phyloP scores from a whole-genome alignment of 1,140 invertebrate species.

The Dolichoris vasculosae region DNA sequence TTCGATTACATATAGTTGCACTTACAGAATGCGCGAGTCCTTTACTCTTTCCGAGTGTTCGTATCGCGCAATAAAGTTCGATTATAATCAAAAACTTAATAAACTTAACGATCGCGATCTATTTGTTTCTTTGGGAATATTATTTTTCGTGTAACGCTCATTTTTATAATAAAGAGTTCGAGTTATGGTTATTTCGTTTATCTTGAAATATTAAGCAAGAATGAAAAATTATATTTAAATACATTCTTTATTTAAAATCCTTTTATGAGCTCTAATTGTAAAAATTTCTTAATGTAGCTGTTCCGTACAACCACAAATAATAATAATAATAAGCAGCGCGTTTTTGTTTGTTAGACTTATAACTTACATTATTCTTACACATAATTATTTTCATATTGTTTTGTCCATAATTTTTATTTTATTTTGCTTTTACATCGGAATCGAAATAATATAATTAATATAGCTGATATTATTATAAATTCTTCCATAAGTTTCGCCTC shows the following conservation, averaged over 20 bases:
- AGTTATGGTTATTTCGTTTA: not conserved
- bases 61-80: slow-evolving; percentile 23
- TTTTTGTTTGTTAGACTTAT: not conserved
- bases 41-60: not conserved
- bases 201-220: not conserved
- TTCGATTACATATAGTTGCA: slow-evolving; percentile 18
- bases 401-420: not conserved
- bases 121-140: slow-evolving; percentile 2
- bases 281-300: not conserved
- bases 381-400: not conserved
- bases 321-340: too few species aligned
- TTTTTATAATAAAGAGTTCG: not conserved
- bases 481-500: too few species aligned
- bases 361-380: not conserved
- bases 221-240: not conserved
- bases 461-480: not conserved
- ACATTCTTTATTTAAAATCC: not conserved
- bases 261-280: not conserved
- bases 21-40: not conserved
- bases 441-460: not conserved
- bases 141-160: not conserved
- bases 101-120: not conserved
- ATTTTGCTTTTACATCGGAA: not conserved
- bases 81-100: slow-evolving; percentile 34
- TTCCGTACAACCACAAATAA: not conserved